These are phyloP conservation scores for Chymomyza costata DNA, from an alignment of 1,140 invertebrate species.

Conservation along the genomic window DNA sequence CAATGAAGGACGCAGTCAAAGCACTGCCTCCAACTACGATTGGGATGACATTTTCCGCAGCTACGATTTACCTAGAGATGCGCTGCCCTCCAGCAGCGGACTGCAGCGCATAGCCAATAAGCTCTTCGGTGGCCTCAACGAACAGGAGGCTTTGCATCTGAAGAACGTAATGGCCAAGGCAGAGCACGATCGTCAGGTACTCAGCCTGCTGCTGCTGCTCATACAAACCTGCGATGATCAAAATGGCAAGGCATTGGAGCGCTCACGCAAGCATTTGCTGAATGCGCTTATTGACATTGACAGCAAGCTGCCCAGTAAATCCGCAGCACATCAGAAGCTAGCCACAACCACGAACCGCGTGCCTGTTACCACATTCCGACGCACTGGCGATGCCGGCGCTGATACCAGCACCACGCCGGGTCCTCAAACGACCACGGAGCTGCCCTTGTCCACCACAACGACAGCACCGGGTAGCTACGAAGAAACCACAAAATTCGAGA, in stretches of 20 bases:
- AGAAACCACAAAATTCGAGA: constrained; percentile 71
- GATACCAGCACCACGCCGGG: constrained; percentile 50
- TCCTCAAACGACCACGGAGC: constrained; percentile 55
- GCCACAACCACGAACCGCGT: constrained; percentile 56
- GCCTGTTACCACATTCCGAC: constrained; percentile 60
- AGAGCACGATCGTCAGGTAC: constrained; percentile 84
- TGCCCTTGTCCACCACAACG: constrained; percentile 45
- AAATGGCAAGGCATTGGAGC: constrained; percentile 81
- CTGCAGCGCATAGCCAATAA: constrained; percentile 81
- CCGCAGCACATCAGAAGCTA: constrained; percentile 45
- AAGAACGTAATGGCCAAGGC: constrained; percentile 88
- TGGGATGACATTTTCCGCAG: constrained; percentile 68
- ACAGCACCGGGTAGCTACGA: constrained; percentile 47
- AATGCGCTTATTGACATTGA: constrained; percentile 80
- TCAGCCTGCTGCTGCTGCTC: constrained; percentile 83
- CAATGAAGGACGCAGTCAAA: not conserved
- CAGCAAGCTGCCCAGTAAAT: constrained; percentile 75
- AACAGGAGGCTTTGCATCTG: constrained; percentile 82
- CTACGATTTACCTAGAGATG: constrained; percentile 62
- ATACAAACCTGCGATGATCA: constrained; percentile 86
- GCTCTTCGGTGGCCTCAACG: constrained; percentile 85
- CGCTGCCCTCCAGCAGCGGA: constrained; percentile 75
- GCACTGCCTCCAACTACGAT: constrained; percentile 21
- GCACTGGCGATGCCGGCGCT: constrained; percentile 33
- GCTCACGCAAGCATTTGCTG: constrained; percentile 79